Percentiles rank a stretch among this genome's conserved stretches.
These are phyloP conservation scores for Metopia argyrocephala DNA, from an alignment of 2,888 invertebrate species.

Conservation along the genomic window DNA sequence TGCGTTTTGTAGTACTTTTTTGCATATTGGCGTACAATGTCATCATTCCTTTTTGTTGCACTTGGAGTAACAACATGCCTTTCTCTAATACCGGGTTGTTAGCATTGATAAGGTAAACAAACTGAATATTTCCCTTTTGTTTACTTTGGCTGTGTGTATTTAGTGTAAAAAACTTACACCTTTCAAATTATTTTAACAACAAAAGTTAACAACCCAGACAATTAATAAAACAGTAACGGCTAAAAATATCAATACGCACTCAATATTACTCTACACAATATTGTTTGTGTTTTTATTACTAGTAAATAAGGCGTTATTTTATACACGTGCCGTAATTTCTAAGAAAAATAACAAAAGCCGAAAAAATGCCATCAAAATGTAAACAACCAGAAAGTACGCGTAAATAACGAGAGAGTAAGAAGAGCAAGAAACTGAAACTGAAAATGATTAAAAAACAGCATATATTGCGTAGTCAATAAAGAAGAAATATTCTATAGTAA, in stretches of 20 bases:
- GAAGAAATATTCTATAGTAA: neutral
- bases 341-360: neutral
- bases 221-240: neutral
- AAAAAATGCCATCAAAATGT: neutral
- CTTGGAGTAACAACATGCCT: no score
- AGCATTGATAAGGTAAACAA: no score
- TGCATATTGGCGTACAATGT: no score
- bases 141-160: no score
- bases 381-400: neutral
- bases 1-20: no score
- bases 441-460: neutral
- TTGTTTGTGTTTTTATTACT: neutral
- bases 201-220: no score
- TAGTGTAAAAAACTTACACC: no score
- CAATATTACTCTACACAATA: neutral
- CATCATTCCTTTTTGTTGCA: no score
- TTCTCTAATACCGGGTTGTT: no score
- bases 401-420: neutral
- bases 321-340: neutral
- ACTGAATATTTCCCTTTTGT: no score
- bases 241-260: neutral
- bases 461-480: slow-evolving; percentile 6
- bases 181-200: no score
- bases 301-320: neutral
- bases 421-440: neutral